Conservation (phyloP, 2,888 invertebrate species). For the Drosophila formosana region DNA sequence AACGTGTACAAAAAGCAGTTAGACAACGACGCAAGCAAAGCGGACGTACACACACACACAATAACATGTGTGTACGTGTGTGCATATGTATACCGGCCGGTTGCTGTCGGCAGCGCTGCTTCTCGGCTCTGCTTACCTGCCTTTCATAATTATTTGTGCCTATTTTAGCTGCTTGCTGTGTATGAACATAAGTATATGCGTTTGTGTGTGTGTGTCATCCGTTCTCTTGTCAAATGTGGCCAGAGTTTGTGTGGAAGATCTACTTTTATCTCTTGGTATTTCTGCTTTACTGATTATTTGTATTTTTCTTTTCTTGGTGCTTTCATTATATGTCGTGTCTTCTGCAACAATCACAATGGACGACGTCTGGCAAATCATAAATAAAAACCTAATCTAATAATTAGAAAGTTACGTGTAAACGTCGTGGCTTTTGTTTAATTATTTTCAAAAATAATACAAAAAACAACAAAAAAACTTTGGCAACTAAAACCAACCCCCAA, state of each 20-base stretch:
- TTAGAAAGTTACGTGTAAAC: slow-evolving; percentile 84
- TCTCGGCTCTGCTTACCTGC: slow-evolving; percentile 55
- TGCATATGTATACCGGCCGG: slow-evolving; percentile 71
- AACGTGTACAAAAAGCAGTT: slow-evolving; percentile 79
- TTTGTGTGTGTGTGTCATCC: slow-evolving; percentile 38
- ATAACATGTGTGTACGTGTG: slow-evolving; percentile 28
- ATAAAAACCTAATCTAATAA: slow-evolving; percentile 35
- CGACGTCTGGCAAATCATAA: slow-evolving; percentile 19
- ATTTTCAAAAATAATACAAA: slow-evolving; percentile 70
- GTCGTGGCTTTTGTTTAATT: slow-evolving; percentile 82
- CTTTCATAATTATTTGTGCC: slow-evolving; percentile 78
- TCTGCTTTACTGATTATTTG: slow-evolving; percentile 49
- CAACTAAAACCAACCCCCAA: slow-evolving; percentile 68
- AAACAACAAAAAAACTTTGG: slow-evolving; percentile 67
- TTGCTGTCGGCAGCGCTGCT: slow-evolving; percentile 40
- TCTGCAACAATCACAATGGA: slow-evolving; percentile 26
- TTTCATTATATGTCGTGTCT: slow-evolving; percentile 33
- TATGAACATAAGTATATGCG: slow-evolving; percentile 27
- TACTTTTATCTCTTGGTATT: slow-evolving; percentile 49
- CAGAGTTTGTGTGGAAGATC: slow-evolving; percentile 42
- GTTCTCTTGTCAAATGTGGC: slow-evolving; percentile 56
- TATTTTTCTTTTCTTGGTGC: slow-evolving; percentile 26
- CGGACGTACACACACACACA: slow-evolving; percentile 20
- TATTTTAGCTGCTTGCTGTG: slow-evolving; percentile 57
- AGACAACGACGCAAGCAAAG: slow-evolving; percentile 61